Conservation (phyloP, 2,113 vertebrate genomes). For the Eclectus roratus region DNA sequence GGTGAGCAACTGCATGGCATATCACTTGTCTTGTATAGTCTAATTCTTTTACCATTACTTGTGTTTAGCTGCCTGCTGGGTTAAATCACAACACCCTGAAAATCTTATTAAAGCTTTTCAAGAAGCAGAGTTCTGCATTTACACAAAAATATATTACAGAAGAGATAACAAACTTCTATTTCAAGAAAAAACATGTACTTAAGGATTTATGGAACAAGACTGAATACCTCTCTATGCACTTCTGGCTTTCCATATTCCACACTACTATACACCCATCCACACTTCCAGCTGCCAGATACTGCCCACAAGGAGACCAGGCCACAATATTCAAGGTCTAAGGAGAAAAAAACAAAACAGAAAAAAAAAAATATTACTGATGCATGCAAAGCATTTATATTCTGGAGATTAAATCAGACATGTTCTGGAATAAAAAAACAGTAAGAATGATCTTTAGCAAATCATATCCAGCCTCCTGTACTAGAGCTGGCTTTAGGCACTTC, state of each 20-base stretch:
- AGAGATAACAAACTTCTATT: not conserved
- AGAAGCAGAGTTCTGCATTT: not conserved
- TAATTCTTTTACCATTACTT: not conserved
- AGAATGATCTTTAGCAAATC: not conserved
- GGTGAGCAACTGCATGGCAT: not conserved
- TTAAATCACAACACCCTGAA: not conserved
- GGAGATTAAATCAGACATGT: not conserved
- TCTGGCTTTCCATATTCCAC: conserved; percentile 84
- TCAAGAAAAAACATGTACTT: not conserved
- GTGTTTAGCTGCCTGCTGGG: not conserved
- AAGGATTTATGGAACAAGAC: not conserved
- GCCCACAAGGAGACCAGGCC: conserved; percentile 91
- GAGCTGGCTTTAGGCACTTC: not conserved
- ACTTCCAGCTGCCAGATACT: conserved; percentile 85
- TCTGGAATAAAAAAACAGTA: not conserved
- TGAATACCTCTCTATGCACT: conserved; percentile 89
- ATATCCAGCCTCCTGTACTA: not conserved
- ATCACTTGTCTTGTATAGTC: not conserved
- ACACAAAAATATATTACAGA: not conserved
- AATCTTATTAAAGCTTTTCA: not conserved
- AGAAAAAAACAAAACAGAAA: not conserved
- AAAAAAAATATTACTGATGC: not conserved
- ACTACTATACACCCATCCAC: conserved; percentile 82
- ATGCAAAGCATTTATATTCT: not conserved
- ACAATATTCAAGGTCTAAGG: conserved; percentile 86